Percentiles rank a stretch among this genome's conserved stretches.
Conservation (phyloP, 2,888 invertebrate species). For the Nebria brevicollis region DNA sequence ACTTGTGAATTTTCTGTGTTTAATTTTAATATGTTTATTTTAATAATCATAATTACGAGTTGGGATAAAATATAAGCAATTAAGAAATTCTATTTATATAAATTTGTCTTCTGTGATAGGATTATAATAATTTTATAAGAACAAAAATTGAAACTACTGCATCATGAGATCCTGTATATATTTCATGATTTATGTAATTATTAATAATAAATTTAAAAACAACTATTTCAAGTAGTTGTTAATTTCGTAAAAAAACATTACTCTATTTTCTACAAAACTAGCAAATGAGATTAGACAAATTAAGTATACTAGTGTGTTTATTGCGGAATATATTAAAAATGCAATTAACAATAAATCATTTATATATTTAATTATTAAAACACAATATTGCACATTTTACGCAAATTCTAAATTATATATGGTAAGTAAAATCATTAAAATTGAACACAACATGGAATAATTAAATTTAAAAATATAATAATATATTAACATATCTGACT, state of each 20-base stretch:
- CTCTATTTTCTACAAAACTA: no score
- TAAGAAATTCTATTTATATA: slow-evolving; percentile 23
- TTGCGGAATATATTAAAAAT: neutral
- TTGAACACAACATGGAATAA: neutral
- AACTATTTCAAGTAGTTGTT: neutral
- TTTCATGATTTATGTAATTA: neutral
- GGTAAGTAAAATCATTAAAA: neutral
- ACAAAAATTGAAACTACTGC: slow-evolving; percentile 13
- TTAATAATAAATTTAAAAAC: neutral
- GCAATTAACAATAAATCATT: neutral
- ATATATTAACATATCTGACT: neutral
- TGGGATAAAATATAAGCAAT: slow-evolving; percentile 31
- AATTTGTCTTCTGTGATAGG: slow-evolving; percentile 42
- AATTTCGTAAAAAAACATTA: neutral
- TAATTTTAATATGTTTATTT: neutral
- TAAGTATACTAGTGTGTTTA: no score
- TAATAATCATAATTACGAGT: slow-evolving; percentile 14
- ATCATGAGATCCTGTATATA: neutral
- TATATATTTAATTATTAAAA: neutral
- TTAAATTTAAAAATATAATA: neutral
- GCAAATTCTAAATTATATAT: neutral
- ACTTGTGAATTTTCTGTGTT: neutral
- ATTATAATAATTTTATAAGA: slow-evolving; percentile 33
- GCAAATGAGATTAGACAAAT: no score
- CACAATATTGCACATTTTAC: neutral